phyloP scores from a whole-genome alignment of 2,797 vertebrate species.

The Brotogeris chrysoptera region DNA sequence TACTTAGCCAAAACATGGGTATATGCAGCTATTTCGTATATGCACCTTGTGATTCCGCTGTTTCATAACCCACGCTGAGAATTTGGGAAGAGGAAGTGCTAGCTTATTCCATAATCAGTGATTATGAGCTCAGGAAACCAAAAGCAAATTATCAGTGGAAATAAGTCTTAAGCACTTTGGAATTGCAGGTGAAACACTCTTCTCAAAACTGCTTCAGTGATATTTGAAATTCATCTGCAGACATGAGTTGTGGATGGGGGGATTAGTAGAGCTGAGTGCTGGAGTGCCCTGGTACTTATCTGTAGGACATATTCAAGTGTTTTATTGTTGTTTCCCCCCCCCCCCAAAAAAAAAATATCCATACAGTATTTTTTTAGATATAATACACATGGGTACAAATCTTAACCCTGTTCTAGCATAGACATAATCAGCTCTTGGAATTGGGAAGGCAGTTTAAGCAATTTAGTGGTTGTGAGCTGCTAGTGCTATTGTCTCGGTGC shows the following conservation, averaged over 20 bases:
- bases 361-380: not conserved
- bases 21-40: not conserved
- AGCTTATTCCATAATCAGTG: not conserved
- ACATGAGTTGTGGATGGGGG: not conserved
- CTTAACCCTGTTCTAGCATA: not conserved
- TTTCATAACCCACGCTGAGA: not conserved
- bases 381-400: not conserved
- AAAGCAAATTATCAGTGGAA: not conserved
- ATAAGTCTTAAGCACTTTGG: fast-evolving
- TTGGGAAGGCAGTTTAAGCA: not conserved
- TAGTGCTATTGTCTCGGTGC: not conserved
- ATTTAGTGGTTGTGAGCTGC: not conserved
- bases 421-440: not conserved
- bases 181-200: not conserved
- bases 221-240: not conserved
- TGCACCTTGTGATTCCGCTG: not conserved
- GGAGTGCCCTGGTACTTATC: not conserved
- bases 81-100: not conserved
- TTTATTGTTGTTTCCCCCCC: not conserved
- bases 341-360: too few relatives aligned
- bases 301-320: not conserved
- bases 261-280: not conserved
- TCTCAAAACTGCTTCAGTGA: not conserved
- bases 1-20: not conserved
- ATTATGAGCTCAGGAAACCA: not conserved